phyloP scores from a whole-genome alignment of 2,888 invertebrate genomes.

The Lithodes maja region DNA sequence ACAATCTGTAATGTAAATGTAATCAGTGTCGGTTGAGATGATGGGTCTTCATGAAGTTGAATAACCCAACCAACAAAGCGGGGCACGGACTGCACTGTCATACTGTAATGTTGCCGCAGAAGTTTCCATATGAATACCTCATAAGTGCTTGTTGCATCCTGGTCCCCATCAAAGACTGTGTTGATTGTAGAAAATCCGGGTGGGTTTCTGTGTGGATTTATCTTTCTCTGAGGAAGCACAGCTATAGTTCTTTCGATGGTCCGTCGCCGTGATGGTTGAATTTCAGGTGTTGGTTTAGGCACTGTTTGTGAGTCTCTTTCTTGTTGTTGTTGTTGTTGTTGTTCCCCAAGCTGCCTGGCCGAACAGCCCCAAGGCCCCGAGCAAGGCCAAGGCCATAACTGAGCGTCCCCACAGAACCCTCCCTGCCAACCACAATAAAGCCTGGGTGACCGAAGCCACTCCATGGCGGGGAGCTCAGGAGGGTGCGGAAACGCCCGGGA shows the following conservation, averaged over 20 bases:
- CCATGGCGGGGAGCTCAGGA: no score
- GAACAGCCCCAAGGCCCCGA: no score
- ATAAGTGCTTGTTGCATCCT: constrained; percentile 18
- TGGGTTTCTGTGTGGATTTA: constrained; percentile 24
- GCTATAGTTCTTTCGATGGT: constrained; percentile 18
- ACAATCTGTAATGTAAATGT: constrained; percentile 2
- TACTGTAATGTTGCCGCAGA: constrained; percentile 19
- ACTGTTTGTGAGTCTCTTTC: constrained; percentile 20
- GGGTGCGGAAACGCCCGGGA: no score
- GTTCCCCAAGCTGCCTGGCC: no score
- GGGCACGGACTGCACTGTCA: constrained; percentile 19
- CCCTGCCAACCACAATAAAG: no score
- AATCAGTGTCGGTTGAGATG: constrained; percentile 16
- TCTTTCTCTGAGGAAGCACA: constrained; percentile 34
- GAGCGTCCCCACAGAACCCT: no score
- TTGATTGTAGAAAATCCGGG: constrained; percentile 22
- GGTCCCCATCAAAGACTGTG: constrained; percentile 22
- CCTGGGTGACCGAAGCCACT: no score
- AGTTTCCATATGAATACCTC: constrained; percentile 25
- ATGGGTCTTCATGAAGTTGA: constrained; percentile 12
- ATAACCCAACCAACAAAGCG: constrained; percentile 21
- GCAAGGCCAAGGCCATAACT: no score
- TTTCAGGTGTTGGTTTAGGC: constrained; percentile 21
- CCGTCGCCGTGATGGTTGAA: constrained; percentile 24
- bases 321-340: no score